These are phyloP conservation scores for Notechis scutatus DNA, from an alignment of 2,113 vertebrate genomes.

Conservation along the genomic window DNA sequence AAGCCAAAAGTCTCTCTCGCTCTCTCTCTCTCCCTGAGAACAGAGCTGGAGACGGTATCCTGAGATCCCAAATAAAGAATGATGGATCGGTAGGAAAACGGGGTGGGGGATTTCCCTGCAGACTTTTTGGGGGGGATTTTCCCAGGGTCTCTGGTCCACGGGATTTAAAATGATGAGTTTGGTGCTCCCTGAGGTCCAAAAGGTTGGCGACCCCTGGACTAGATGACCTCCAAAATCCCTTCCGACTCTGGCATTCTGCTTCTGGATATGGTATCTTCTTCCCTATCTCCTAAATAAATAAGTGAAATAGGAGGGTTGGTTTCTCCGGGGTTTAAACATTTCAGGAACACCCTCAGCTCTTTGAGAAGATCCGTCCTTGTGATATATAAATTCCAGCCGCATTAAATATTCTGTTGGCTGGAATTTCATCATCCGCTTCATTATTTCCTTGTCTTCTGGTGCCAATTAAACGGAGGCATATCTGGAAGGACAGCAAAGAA, in stretches of 20 bases:
- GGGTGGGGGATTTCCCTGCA: no score
- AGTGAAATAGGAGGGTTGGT: neutral
- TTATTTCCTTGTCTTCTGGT: neutral
- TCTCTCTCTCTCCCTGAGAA: no score
- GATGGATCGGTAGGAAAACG: no score
- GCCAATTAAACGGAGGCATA: slow-evolving; percentile 2
- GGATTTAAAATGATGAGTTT: no score
- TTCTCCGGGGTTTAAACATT: neutral
- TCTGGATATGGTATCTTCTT: neutral
- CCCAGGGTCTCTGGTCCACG: no score
- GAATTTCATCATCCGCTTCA: neutral
- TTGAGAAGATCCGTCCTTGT: neutral
- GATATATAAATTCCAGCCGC: neutral
- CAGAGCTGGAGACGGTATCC: no score
- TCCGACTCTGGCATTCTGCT: neutral
- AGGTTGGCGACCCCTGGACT: no score
- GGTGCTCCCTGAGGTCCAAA: no score
- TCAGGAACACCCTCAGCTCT: fast-evolving
- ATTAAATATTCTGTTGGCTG: neutral
- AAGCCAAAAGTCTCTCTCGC: no score
- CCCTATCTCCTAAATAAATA: neutral
- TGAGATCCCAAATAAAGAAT: no score
- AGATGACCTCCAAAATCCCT: no score
- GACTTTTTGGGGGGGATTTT: no score
- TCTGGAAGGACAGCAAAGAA: neutral